Evolutionary conservation across 2,888 invertebrate genomes (phyloP).

Genomic region (Pseudococcus longispinus): DNA sequence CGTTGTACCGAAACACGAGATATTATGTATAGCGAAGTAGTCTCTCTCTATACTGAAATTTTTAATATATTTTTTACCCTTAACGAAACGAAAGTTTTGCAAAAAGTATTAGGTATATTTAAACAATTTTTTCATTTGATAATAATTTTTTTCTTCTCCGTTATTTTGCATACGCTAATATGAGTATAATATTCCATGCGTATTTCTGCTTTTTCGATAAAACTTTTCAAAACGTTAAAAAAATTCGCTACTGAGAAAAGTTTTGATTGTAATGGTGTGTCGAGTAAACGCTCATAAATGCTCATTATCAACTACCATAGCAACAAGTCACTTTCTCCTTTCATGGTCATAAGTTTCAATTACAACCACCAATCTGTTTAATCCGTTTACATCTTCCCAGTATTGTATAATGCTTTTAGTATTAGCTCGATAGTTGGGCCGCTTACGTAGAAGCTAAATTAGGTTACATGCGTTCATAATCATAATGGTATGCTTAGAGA

Average conservation of each 20-base stretch:
- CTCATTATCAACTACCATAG: neutral
- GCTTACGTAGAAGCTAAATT: neutral
- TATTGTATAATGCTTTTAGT: slow-evolving; percentile 14
- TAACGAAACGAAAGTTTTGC: neutral
- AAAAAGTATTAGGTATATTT: neutral
- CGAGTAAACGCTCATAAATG: neutral
- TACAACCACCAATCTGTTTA: neutral
- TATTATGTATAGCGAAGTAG: neutral
- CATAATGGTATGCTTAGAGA: neutral
- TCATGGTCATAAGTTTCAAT: slow-evolving; percentile 31
- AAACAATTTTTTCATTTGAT: neutral
- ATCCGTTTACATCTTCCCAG: slow-evolving; percentile 23
- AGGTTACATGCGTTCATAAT: slow-evolving; percentile 24
- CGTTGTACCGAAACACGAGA: neutral
- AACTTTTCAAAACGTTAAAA: neutral
- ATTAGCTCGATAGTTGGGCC: neutral
- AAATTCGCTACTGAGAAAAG: neutral
- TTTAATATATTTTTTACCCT: slow-evolving; percentile 18
- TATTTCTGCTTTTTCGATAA: neutral
- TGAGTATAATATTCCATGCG: neutral
- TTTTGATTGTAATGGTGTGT: neutral
- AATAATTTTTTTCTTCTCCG: neutral
- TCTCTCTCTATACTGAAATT: neutral
- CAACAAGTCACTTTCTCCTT: slow-evolving; percentile 7
- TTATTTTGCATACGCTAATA: neutral